Conservation (phyloP, 2,888 invertebrate genomes). For the Baronia brevicornis region DNA sequence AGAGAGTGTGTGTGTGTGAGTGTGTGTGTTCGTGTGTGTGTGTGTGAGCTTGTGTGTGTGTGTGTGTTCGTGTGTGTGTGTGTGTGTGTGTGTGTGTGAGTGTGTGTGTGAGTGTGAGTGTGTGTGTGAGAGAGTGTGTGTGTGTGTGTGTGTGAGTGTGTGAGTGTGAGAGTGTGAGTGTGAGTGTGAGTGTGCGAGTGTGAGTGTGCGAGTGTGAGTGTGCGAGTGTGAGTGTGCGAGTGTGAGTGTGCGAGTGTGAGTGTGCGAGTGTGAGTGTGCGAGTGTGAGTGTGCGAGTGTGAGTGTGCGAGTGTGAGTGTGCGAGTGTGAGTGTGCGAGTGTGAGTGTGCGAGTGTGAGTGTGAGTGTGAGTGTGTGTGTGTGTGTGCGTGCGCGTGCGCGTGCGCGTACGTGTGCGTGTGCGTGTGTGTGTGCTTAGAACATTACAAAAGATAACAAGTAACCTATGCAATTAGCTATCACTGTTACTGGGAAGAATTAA, state of each 20-base stretch:
- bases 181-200: neutral
- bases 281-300: neutral
- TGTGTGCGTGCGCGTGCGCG: neutral
- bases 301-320: neutral
- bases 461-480: too few relatives aligned
- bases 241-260: neutral
- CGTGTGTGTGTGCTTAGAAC: neutral
- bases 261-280: neutral
- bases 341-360: neutral
- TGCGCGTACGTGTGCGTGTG: neutral
- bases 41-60: conserved; percentile 5
- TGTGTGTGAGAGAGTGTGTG: neutral
- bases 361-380: neutral
- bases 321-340: neutral
- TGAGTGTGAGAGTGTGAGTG: neutral
- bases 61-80: conserved; percentile 3
- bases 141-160: neutral
- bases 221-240: neutral
- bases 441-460: too few relatives aligned
- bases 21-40: conserved; percentile 5
- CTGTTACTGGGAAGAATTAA: too few relatives aligned
- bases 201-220: neutral
- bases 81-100: neutral
- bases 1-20: conserved; percentile 4
- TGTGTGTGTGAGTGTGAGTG: neutral